These are phyloP conservation scores for Gnathonemus echidnorhynchus DNA, from an alignment of 2,113 vertebrate genomes.

Conservation along the genomic window DNA sequence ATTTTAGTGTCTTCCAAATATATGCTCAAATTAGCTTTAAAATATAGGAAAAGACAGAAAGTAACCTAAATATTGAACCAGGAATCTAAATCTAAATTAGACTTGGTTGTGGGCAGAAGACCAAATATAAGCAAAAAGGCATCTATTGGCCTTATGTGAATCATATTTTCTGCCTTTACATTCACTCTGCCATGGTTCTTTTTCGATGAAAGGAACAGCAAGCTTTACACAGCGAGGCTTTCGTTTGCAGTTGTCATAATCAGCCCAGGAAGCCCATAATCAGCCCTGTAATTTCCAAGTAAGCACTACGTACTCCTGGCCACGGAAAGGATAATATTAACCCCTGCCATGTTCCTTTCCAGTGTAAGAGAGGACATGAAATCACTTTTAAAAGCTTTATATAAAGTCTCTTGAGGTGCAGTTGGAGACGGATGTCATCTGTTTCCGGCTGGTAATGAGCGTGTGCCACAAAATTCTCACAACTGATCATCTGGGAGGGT, in stretches of 20 bases:
- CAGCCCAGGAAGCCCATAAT: constrained; percentile 1
- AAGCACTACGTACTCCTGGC: constrained; percentile 50
- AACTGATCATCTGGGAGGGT: constrained; percentile 50
- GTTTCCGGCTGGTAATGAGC: constrained; percentile 52
- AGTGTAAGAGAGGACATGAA: background rate
- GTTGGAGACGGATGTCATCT: constrained; percentile 51
- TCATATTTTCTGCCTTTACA: background rate
- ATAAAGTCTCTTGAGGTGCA: constrained; percentile 27
- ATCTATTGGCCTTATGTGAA: background rate
- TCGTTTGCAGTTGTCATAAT: constrained; percentile 52
- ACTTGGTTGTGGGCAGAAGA: constrained; percentile 1
- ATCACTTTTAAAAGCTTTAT: constrained; percentile 17
- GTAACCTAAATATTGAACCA: background rate
- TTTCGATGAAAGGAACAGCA: constrained; percentile 37
- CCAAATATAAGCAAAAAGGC: constrained; percentile 19
- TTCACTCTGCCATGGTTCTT: constrained; percentile 25
- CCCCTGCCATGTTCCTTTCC: constrained; percentile 42
- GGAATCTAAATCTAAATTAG: background rate
- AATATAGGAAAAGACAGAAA: background rate
- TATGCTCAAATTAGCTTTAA: background rate
- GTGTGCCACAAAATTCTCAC: constrained; percentile 37
- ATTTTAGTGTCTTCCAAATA: background rate
- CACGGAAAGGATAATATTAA: constrained; percentile 49
- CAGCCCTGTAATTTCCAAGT: constrained; percentile 58
- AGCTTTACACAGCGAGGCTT: constrained; percentile 53